phyloP scores from a whole-genome alignment of 1,140 invertebrate genomes.

The Megalopta genalis region DNA sequence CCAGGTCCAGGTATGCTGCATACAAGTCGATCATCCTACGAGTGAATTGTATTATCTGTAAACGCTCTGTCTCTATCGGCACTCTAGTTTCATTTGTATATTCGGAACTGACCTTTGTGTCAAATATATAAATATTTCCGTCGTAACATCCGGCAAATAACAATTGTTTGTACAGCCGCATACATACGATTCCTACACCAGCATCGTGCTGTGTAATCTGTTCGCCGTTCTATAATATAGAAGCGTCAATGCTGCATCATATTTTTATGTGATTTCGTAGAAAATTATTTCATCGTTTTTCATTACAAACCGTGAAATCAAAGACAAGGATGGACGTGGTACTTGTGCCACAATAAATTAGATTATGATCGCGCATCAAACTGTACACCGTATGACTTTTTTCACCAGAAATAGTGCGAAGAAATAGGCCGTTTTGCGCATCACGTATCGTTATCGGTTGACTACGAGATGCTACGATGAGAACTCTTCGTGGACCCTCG shows the following conservation, averaged over 20 bases:
- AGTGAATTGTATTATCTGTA: conserved; percentile 36
- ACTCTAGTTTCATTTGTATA: neutral
- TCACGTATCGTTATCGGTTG: conserved; percentile 85
- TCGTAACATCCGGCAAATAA: conserved; percentile 86
- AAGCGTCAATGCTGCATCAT: conserved; percentile 7
- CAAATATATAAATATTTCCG: conserved; percentile 85
- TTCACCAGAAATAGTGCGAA: conserved; percentile 83
- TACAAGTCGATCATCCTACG: conserved; percentile 77
- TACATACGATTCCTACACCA: conserved; percentile 85
- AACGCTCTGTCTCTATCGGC: neutral
- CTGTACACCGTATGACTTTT: conserved; percentile 84
- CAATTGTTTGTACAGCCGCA: conserved; percentile 81
- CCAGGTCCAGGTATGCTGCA: conserved; percentile 84
- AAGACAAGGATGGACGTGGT: conserved; percentile 84
- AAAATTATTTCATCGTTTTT: conserved; percentile 5
- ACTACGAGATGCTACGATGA: conserved; percentile 84
- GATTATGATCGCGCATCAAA: conserved; percentile 82
- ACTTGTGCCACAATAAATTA: conserved; percentile 86
- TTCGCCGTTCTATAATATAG: conserved; percentile 80
- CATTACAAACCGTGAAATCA: conserved; percentile 83
- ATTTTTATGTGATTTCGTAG: conserved; percentile 12
- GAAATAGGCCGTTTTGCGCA: conserved; percentile 82
- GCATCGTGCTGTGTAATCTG: conserved; percentile 81
- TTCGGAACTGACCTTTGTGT: conserved; percentile 72
- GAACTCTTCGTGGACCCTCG: conserved; percentile 84